Conservation (phyloP, 2,113 vertebrate species). For the Gymnorhina tibicen region DNA sequence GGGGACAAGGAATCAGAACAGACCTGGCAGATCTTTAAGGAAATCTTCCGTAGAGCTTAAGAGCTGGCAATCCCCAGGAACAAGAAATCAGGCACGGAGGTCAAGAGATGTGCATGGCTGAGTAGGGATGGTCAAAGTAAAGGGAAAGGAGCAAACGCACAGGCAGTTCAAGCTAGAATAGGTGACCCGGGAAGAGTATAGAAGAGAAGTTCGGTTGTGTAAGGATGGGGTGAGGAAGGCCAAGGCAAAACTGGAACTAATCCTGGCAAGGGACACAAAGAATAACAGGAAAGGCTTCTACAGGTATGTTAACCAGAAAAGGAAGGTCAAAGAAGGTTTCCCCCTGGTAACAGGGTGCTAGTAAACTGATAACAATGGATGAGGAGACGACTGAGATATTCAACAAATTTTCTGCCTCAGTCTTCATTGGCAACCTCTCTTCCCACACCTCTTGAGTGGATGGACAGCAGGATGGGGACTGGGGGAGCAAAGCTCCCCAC, state of each 20-base stretch:
- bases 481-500: background rate
- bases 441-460: background rate
- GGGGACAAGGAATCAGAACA: background rate
- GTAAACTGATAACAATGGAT: background rate
- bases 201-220: background rate
- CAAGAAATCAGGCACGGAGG: background rate
- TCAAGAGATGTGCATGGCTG: background rate
- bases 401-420: background rate
- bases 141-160: background rate
- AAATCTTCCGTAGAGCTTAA: background rate
- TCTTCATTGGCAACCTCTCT: background rate
- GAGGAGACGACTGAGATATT: background rate
- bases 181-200: no score
- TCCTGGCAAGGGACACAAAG: background rate
- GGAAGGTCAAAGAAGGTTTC: background rate
- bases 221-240: background rate
- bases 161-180: background rate
- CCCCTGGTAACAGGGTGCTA: fast-evolving
- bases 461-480: background rate
- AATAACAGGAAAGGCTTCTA: background rate
- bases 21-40: background rate
- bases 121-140: background rate
- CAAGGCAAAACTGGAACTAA: background rate
- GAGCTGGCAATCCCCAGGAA: background rate
- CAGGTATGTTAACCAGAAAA: background rate